phyloP scores from a whole-genome alignment of 2,113 vertebrate species.

The Anseranas semipalmata region DNA sequence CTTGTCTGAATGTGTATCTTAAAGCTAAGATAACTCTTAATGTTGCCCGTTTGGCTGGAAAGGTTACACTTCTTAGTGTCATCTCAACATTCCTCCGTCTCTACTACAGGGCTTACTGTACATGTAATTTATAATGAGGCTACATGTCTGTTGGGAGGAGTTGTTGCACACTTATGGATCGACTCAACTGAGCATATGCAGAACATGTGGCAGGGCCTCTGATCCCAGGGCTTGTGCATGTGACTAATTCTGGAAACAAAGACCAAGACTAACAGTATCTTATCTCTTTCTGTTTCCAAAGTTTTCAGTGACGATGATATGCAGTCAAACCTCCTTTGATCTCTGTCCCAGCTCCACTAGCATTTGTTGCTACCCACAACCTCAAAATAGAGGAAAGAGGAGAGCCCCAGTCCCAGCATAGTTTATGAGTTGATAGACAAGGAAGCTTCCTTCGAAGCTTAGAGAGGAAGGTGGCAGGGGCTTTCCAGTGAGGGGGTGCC shows the following conservation, averaged over 20 bases:
- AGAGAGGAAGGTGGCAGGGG: background rate
- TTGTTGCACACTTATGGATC: rapidly evolving
- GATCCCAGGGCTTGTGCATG: background rate
- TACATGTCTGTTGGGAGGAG: background rate
- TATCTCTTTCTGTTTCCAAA: background rate
- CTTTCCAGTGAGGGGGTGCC: background rate
- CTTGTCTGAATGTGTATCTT: background rate
- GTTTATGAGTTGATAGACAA: background rate
- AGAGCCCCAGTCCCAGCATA: background rate
- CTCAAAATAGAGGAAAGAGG: background rate
- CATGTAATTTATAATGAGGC: rapidly evolving
- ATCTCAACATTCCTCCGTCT: background rate
- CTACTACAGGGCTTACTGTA: background rate
- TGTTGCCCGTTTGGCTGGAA: background rate
- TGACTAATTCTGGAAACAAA: background rate
- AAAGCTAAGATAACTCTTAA: background rate
- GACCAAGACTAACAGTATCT: background rate
- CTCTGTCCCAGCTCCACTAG: background rate
- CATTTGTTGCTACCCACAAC: background rate
- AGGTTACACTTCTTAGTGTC: background rate
- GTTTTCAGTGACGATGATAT: background rate
- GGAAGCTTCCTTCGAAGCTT: background rate
- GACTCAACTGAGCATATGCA: background rate
- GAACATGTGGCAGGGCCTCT: background rate
- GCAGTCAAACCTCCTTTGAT: background rate